Base-by-base conservation (phyloP, 2,888 invertebrate genomes). In the Tholera decimalis region DNA sequence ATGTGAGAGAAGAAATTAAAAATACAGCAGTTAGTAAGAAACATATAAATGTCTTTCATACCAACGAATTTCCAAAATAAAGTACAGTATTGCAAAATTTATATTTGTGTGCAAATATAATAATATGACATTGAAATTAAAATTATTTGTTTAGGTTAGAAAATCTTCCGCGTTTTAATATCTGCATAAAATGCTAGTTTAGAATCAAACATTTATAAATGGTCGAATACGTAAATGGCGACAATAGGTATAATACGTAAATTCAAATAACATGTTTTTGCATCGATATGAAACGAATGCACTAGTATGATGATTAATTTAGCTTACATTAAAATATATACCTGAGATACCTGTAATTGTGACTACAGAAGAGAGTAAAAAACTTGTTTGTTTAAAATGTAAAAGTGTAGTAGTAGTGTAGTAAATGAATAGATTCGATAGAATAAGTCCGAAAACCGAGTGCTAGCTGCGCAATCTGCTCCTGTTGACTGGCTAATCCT, bases 251-350 rank as follows among this genome's bases (percentile, higher is more conserved):
- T 73, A 56, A 58, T 54, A 47, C 30, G 39, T 20, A 7, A 18
- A 35, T 43, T 57, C n/a, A 37, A 43, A 65, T 41, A 18, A 44
- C 39, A 53, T 18, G 53, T 39, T 62, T 67, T 60, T 9, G 13
- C 2, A 30, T 24, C 22, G 15, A n/a, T 13, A 5, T 54, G 20
- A 30, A 66, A n/a, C 11, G 30, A 13, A 11, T 28, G 8, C 7
- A 46, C 11, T 2, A 47, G 6, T 20, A 30, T 1, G 22, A 28
- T 3, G 22, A 37, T 39, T 30, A 6, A 8, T 30, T 65, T 6
- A 22, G 18, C 22, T 51, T 65, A 6, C 18, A 2, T n/a, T 55
- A 13, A 41, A 24, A 37, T 4, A n/a, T n/a, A 22, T 20, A 11
- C 20, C 35, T 24, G 3, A 28, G 3, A 28, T n/a, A n/a, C n/a